Percentiles rank a stretch among this genome's conserved stretches.
phyloP scores from a whole-genome alignment of 1,140 invertebrate genomes.

The Bombus balteatus region DNA sequence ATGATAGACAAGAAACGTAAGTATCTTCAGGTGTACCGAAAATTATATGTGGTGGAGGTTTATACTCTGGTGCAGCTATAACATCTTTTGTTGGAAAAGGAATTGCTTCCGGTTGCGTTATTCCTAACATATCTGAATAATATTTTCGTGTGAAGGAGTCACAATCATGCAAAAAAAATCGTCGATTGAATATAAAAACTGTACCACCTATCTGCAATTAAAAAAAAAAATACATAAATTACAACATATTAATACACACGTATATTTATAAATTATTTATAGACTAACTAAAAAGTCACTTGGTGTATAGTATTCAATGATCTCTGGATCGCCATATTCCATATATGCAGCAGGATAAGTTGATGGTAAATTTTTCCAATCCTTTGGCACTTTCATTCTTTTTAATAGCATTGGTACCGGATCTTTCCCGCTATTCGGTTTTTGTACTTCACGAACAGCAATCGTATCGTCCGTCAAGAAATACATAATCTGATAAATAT shows the following conservation, averaged over 20 bases:
- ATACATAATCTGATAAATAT: slow-evolving; percentile 87
- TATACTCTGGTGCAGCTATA: background rate
- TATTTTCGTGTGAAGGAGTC: slow-evolving; percentile 91
- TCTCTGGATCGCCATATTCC: slow-evolving; percentile 87
- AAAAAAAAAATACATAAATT: slow-evolving; percentile 2
- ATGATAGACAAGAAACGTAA: slow-evolving; percentile 86
- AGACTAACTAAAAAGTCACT: slow-evolving; percentile 86
- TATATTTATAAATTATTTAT: background rate
- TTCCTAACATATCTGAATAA: slow-evolving; percentile 83
- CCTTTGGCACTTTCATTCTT: slow-evolving; percentile 90
- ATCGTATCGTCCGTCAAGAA: slow-evolving; percentile 92
- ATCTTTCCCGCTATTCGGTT: slow-evolving; percentile 88
- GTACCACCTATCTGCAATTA: slow-evolving; percentile 86
- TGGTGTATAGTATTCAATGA: slow-evolving; percentile 89
- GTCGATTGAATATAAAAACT: slow-evolving; percentile 86
- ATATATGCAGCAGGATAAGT: slow-evolving; percentile 83
- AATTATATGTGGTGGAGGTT: slow-evolving; percentile 45
- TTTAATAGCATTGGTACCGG: slow-evolving; percentile 89
- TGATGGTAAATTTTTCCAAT: slow-evolving; percentile 86
- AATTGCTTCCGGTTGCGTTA: slow-evolving; percentile 77
- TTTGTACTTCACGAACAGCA: slow-evolving; percentile 88
- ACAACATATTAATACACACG: background rate
- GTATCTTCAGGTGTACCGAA: slow-evolving; percentile 86
- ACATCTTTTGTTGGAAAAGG: slow-evolving; percentile 18
- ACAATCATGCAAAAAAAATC: slow-evolving; percentile 91